Percentiles rank a stretch among this genome's conserved stretches.
Conservation (phyloP, 2,888 invertebrate species). For the Lithophane ornitopus region DNA sequence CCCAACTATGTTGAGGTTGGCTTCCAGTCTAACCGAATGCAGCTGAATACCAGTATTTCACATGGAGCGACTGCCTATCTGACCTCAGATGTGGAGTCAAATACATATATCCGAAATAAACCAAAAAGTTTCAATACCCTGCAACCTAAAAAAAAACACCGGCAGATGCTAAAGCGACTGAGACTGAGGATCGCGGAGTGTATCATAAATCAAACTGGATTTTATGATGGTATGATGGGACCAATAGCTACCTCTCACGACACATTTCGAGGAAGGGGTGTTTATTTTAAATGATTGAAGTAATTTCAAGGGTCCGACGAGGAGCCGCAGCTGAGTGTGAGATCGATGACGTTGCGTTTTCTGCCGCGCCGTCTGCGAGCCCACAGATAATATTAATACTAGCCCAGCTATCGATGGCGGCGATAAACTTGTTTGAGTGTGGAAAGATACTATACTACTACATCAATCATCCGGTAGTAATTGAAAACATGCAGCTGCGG, state of each 20-base stretch:
- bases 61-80: too few species aligned
- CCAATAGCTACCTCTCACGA: slow-evolving; percentile 78
- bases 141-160: slow-evolving; percentile 63
- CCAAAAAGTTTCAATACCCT: slow-evolving; percentile 41
- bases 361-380: slow-evolving; percentile 73
- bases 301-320: slow-evolving; percentile 80
- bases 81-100: background rate
- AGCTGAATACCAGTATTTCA: too few species aligned
- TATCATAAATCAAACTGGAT: slow-evolving; percentile 83
- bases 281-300: slow-evolving; percentile 87
- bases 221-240: slow-evolving; percentile 76
- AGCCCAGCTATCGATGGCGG: slow-evolving; percentile 81
- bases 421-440: slow-evolving; percentile 86
- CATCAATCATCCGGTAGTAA: slow-evolving; percentile 85
- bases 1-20: too few species aligned
- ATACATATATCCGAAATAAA: slow-evolving; percentile 44
- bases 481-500: slow-evolving; percentile 85
- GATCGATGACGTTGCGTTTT: slow-evolving; percentile 86
- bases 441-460: slow-evolving; percentile 78
- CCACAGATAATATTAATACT: slow-evolving; percentile 86
- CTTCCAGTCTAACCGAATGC: too few species aligned
- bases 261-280: slow-evolving; percentile 81
- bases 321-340: slow-evolving; percentile 77
- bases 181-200: slow-evolving; percentile 67
- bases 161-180: slow-evolving; percentile 77